These are phyloP conservation scores for Scomber colias DNA, from an alignment of 2,113 vertebrate genomes.

Conservation along the genomic window DNA sequence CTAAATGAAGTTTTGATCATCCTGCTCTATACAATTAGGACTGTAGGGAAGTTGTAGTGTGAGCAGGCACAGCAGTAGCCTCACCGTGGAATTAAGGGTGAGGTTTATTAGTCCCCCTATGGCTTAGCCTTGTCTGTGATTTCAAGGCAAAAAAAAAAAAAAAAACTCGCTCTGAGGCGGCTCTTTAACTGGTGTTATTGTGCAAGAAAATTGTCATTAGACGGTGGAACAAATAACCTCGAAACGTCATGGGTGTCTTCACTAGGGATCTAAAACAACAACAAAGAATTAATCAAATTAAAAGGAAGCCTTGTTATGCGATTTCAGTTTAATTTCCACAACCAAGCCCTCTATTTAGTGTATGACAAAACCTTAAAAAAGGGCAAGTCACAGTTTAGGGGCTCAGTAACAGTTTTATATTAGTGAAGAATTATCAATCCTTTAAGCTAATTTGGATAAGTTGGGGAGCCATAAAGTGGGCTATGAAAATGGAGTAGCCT, in stretches of 20 bases:
- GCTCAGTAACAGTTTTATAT: conserved; percentile 89
- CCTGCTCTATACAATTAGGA: conserved; percentile 51
- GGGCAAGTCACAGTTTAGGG: conserved; percentile 86
- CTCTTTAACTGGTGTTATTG: conserved; percentile 86
- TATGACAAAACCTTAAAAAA: conserved; percentile 83
- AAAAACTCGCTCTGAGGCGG: conserved; percentile 85
- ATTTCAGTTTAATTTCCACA: conserved; percentile 90
- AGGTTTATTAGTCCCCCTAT: conserved; percentile 83
- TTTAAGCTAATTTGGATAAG: conserved; percentile 91
- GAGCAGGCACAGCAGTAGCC: conserved; percentile 73
- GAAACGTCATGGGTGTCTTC: conserved; percentile 86
- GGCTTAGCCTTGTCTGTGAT: conserved; percentile 83
- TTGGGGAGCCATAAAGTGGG: conserved; percentile 86
- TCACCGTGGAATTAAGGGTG: conserved; percentile 79
- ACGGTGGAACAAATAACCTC: conserved; percentile 89
- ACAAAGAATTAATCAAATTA: conserved; percentile 92
- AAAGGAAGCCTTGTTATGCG: conserved; percentile 88
- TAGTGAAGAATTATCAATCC: conserved; percentile 89
- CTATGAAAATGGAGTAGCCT: conserved; percentile 82
- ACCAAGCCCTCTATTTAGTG: conserved; percentile 86
- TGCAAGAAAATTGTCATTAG: conserved; percentile 90
- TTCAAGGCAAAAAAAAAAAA: conserved; percentile 75
- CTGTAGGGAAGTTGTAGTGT: conserved; percentile 54
- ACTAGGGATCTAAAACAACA: conserved; percentile 86
- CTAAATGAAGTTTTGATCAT: conserved; percentile 68